Percentiles rank a stretch among this genome's conserved stretches.
phyloP scores from a whole-genome alignment of 1,140 invertebrate species.

The Diorhabda carinulata region DNA sequence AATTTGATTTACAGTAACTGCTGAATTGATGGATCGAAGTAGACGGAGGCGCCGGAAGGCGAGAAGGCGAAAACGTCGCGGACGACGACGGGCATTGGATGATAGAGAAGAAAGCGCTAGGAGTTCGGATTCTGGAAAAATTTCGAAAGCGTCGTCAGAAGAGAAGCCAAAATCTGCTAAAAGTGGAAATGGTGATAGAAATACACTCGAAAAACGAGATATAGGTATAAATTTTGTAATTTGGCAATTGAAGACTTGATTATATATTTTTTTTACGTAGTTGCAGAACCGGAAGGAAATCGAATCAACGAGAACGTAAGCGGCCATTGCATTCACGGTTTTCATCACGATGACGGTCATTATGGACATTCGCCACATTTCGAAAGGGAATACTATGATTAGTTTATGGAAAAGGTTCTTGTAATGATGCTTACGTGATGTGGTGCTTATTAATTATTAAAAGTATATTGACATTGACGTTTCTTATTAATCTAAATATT shows the following conservation, averaged over 20 bases:
- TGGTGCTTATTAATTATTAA: too few relatives aligned
- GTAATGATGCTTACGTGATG: too few relatives aligned
- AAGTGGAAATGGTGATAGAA: not conserved
- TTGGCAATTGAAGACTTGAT: too few relatives aligned
- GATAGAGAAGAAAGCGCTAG: conserved; percentile 1
- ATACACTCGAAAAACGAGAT: not conserved
- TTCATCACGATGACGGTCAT: not conserved
- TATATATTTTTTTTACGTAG: too few relatives aligned
- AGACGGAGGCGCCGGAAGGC: not conserved
- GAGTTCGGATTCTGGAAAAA: not conserved
- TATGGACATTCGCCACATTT: not conserved
- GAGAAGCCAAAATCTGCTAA: not conserved
- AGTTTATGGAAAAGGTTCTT: not conserved
- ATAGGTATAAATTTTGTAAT: too few relatives aligned
- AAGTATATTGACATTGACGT: too few relatives aligned
- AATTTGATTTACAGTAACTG: not conserved
- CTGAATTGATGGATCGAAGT: not conserved
- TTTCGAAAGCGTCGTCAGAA: not conserved
- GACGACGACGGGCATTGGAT: not conserved
- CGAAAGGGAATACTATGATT: not conserved
- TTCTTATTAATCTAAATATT: too few relatives aligned
- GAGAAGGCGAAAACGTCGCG: too few relatives aligned
- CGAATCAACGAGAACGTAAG: not conserved
- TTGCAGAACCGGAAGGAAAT: too few relatives aligned
- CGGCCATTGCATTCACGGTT: not conserved